A percentile compares a stretch with the other conserved stretches of the same genome.
Evolutionary conservation across 1,140 invertebrate species (phyloP).

Genomic region (Dreissena rostriformis): DNA sequence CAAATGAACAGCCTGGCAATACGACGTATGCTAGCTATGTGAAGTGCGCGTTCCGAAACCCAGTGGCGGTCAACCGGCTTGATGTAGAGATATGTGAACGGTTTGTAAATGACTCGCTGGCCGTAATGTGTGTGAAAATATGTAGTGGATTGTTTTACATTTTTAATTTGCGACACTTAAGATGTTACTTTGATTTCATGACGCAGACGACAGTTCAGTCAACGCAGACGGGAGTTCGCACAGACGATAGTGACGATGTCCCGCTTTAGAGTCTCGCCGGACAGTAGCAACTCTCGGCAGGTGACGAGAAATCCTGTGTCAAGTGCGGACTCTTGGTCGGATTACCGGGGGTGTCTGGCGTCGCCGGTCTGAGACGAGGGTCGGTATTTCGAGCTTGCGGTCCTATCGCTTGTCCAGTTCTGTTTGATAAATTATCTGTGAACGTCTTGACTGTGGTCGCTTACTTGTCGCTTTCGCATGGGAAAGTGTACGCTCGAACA

Average conservation of each 20-base stretch:
- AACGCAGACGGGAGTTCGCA: background rate
- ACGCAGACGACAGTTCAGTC: slow-evolving; percentile 13
- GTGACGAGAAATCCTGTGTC: background rate
- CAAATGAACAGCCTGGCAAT: slow-evolving; percentile 1
- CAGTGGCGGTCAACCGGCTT: slow-evolving; percentile 55
- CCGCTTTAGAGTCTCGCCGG: background rate
- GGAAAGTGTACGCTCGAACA: too few species aligned
- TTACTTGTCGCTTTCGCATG: too few species aligned
- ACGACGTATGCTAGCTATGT: background rate
- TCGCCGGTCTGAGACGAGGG: slow-evolving; percentile 1
- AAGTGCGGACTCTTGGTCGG: slow-evolving; percentile 18
- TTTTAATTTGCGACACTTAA: slow-evolving; percentile 22
- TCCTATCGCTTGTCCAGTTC: background rate
- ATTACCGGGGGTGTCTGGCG: slow-evolving; percentile 15
- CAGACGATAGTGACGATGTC: slow-evolving; percentile 13
- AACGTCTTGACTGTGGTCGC: too few species aligned
- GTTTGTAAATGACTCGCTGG: slow-evolving; percentile 42
- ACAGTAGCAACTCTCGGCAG: background rate
- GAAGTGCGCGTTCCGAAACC: slow-evolving; percentile 41
- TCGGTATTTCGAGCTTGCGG: slow-evolving; percentile 9
- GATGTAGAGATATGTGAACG: slow-evolving; percentile 28
- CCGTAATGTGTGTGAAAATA: slow-evolving; percentile 47
- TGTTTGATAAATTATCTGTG: background rate
- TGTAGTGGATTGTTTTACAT: slow-evolving; percentile 47
- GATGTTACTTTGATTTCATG: slow-evolving; percentile 45